Conservation (phyloP, 2,888 invertebrate species). For the Pristionchus exspectatus region DNA sequence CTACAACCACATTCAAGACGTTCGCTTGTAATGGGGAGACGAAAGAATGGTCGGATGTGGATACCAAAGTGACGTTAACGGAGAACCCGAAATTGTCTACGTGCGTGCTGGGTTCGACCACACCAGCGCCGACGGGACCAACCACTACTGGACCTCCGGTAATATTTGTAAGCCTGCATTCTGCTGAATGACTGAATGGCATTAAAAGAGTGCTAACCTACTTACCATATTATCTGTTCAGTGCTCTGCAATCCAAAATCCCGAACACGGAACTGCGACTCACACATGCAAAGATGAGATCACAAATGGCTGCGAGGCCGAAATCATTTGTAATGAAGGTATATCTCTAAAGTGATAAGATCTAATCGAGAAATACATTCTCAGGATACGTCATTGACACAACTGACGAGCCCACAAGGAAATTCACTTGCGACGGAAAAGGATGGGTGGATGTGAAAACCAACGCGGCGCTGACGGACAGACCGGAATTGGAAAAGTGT, state of each 20-base stretch:
- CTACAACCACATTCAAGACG: not conserved
- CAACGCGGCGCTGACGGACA: not conserved
- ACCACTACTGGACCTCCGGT: not conserved
- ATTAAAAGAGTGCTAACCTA: too few relatives aligned
- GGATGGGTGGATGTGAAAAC: not conserved
- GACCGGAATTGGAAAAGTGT: not conserved
- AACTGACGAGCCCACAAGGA: not conserved
- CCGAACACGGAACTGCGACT: not conserved
- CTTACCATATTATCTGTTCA: too few relatives aligned
- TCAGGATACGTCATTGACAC: not conserved
- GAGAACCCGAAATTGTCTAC: not conserved
- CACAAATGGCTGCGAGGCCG: not conserved
- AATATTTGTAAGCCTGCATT: not conserved
- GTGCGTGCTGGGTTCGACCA: not conserved
- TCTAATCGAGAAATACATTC: too few relatives aligned
- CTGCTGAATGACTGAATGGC: too few relatives aligned
- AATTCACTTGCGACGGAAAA: not conserved
- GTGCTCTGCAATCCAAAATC: too few relatives aligned
- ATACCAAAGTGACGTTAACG: not conserved
- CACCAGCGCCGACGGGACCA: not conserved
- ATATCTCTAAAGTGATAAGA: not conserved
- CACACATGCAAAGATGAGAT: too few relatives aligned
- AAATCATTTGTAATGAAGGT: not conserved
- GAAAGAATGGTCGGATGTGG: not conserved
- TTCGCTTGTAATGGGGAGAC: not conserved